Evolutionary conservation across 2,797 vertebrate species (phyloP).

Genomic region (Rhodeus uyekii): DNA sequence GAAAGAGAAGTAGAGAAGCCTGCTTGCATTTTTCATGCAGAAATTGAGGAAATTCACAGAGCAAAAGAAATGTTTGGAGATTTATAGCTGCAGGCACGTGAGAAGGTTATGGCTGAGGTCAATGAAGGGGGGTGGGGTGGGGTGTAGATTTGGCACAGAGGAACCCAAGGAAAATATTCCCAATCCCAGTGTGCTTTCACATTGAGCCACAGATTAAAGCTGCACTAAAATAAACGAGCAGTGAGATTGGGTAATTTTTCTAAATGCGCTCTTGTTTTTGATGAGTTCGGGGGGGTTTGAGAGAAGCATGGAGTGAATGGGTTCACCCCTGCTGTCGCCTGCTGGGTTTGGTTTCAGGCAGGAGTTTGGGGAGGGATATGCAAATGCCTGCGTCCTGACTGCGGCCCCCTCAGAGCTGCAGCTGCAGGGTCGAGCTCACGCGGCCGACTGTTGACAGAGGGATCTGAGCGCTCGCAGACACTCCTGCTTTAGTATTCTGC

Average conservation of each 20-base stretch:
- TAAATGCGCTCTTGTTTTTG: background rate
- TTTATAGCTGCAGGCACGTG: constrained; percentile 6
- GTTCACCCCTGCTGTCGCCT: constrained; percentile 32
- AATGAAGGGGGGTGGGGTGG: background rate
- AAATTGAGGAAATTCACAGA: background rate
- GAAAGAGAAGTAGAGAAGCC: background rate
- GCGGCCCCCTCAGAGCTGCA: constrained; percentile 69
- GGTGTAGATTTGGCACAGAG: background rate
- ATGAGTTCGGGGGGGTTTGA: background rate
- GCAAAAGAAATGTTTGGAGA: constrained; percentile 27
- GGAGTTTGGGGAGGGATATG: constrained; percentile 76
- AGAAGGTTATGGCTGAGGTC: constrained; percentile 26
- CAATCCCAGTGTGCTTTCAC: constrained; percentile 5
- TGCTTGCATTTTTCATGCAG: background rate
- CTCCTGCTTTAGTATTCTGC: constrained; percentile 50
- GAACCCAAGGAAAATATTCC: background rate
- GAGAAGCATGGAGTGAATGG: constrained; percentile 9
- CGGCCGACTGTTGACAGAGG: constrained; percentile 51
- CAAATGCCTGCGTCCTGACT: constrained; percentile 69
- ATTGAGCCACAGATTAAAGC: background rate
- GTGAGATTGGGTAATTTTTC: background rate
- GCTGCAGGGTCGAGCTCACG: constrained; percentile 50
- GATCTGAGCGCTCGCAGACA: constrained; percentile 4
- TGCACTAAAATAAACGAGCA: background rate
- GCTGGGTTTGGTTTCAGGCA: constrained; percentile 55